A percentile compares a stretch with the other conserved stretches of the same genome.
Conservation (phyloP, 2,888 invertebrate species). For the Cabera pusaria region DNA sequence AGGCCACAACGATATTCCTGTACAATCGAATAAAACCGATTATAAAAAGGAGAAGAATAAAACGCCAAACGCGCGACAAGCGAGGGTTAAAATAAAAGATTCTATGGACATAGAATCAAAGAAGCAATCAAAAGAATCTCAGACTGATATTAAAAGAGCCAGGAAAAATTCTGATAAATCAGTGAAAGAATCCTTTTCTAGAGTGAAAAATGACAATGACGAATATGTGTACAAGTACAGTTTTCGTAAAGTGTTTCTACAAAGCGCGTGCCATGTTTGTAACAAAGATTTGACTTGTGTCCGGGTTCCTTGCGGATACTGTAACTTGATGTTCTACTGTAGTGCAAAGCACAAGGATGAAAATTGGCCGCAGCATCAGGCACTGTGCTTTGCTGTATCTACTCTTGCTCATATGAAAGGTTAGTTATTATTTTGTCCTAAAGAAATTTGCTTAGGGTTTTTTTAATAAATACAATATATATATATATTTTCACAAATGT, state of each 20-base stretch:
- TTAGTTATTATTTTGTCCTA: too few species aligned
- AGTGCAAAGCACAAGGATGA: constrained; percentile 83
- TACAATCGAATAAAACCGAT: constrained; percentile 77
- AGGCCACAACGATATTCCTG: constrained; percentile 80
- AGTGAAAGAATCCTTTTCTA: constrained; percentile 48
- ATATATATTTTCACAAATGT: too few species aligned
- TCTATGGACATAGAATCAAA: constrained; percentile 50
- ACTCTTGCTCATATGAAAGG: constrained; percentile 83
- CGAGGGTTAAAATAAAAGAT: constrained; percentile 74
- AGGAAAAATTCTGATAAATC: constrained; percentile 43
- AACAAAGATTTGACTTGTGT: constrained; percentile 58
- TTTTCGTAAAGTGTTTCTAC: constrained; percentile 85
- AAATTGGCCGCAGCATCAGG: constrained; percentile 82
- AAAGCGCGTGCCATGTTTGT: constrained; percentile 82
- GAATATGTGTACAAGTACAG: constrained; percentile 86
- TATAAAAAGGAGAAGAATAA: constrained; percentile 80
- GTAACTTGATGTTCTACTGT: constrained; percentile 87
- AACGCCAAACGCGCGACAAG: constrained; percentile 63
- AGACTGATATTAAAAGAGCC: constrained; percentile 51
- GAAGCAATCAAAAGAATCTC: constrained; percentile 58
- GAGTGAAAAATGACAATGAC: constrained; percentile 79
- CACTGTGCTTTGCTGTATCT: constrained; percentile 84
- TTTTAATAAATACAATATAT: too few species aligned
- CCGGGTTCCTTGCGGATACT: constrained; percentile 70
- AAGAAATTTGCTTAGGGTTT: too few species aligned